These are phyloP conservation scores for Carassius auratus DNA, from an alignment of 2,113 vertebrate species.

Conservation along the genomic window DNA sequence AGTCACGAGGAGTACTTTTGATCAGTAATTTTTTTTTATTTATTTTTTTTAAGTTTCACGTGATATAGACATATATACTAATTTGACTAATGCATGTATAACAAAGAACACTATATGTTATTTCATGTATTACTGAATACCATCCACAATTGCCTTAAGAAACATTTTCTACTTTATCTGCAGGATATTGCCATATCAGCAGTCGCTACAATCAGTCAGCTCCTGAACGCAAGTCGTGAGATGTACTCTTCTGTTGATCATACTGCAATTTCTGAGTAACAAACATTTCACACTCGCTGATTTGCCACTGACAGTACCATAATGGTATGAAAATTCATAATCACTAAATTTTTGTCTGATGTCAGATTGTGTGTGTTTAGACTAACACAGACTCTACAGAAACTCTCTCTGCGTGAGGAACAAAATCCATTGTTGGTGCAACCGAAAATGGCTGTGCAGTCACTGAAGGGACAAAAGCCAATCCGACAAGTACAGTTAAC, in stretches of 20 bases:
- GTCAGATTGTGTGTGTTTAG: conserved; percentile 24
- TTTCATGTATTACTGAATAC: neutral
- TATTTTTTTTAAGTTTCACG: too few species aligned
- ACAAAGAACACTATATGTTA: neutral
- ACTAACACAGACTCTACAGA: conserved; percentile 43
- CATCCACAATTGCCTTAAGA: neutral
- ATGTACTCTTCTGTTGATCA: neutral
- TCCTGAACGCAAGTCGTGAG: conserved; percentile 41
- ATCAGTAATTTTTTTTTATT: too few species aligned
- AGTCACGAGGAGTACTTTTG: too few species aligned
- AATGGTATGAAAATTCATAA: neutral
- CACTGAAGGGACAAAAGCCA: neutral
- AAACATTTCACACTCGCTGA: neutral
- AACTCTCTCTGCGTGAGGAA: conserved; percentile 17
- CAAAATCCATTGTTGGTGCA: conserved; percentile 46
- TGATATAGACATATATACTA: neutral
- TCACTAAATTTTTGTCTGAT: neutral
- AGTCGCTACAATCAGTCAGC: conserved; percentile 57
- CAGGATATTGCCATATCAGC: conserved; percentile 44
- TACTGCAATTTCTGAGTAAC: neutral
- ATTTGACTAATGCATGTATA: neutral
- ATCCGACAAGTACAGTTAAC: conserved; percentile 44
- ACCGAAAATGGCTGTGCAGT: conserved; percentile 56
- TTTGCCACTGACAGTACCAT: neutral
- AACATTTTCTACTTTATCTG: neutral